Evolutionary conservation across 2,113 vertebrate genomes (phyloP).

Genomic region (Odontophorus gujanensis): DNA sequence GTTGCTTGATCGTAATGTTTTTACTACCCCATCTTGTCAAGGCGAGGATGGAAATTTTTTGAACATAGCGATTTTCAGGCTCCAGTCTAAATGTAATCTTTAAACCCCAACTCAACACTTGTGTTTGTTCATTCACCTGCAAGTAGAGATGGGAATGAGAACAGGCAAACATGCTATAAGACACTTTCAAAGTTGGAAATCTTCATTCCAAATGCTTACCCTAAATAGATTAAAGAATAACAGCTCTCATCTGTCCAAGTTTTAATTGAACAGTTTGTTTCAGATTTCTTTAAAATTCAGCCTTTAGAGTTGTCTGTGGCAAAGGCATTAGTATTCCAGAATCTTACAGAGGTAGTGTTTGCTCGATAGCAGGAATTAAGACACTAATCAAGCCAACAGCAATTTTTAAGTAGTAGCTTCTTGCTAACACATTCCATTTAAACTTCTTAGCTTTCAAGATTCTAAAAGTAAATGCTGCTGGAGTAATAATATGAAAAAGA

Average conservation of each 20-base stretch:
- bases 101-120: not conserved
- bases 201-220: not conserved
- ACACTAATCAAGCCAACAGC: rapidly evolving
- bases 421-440: not conserved
- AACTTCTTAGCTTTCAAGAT: not conserved
- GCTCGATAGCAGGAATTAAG: not conserved
- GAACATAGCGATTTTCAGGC: not conserved
- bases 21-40: not conserved
- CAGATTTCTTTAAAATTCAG: not conserved
- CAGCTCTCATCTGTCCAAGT: not conserved
- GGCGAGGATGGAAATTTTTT: not conserved
- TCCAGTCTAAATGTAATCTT: not conserved
- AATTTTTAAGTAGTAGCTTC: not conserved
- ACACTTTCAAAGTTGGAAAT: not conserved
- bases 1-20: not conserved
- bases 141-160: not conserved
- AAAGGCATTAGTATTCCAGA: not conserved
- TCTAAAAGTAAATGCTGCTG: not conserved
- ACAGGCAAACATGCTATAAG: not conserved
- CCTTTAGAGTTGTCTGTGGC: not conserved
- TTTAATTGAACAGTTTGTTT: not conserved
- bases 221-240: not conserved
- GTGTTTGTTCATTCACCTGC: not conserved
- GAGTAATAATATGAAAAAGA: not conserved
- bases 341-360: not conserved